A percentile compares a stretch with the other conserved stretches of the same genome.
phyloP scores from a whole-genome alignment of 2,113 vertebrate species.

The Trogon melanurus region DNA sequence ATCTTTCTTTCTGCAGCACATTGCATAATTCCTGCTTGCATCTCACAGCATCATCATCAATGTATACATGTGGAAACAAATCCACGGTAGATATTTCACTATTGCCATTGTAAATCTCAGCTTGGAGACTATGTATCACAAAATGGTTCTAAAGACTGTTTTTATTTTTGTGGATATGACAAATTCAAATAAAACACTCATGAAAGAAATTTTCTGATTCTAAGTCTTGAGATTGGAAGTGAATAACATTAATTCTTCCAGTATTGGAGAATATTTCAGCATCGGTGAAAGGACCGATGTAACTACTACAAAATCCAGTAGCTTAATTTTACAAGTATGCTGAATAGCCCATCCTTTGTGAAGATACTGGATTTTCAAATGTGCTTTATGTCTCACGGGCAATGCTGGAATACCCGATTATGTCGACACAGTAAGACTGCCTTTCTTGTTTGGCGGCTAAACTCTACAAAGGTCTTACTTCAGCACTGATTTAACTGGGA shows the following conservation, averaged over 20 bases:
- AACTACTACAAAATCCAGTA: background rate
- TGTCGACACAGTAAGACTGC: background rate
- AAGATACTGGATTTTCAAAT: background rate
- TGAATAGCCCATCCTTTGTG: background rate
- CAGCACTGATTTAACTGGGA: constrained; percentile 41
- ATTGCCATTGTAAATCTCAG: constrained; percentile 44
- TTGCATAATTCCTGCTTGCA: constrained; percentile 51
- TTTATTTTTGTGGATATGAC: constrained; percentile 61
- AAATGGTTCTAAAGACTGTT: constrained; percentile 61
- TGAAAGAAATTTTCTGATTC: constrained; percentile 1
- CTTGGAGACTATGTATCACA: constrained; percentile 57
- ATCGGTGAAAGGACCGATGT: background rate
- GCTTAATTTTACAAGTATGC: background rate
- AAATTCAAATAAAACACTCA: constrained; percentile 73
- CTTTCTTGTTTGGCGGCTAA: constrained; percentile 16
- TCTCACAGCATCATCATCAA: constrained; percentile 39
- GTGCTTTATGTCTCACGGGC: background rate
- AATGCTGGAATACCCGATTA: background rate
- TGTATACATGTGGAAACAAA: constrained; percentile 21
- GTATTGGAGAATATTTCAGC: background rate
- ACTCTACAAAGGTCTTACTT: constrained; percentile 31
- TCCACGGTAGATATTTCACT: constrained; percentile 44
- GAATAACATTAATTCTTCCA: background rate
- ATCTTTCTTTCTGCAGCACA: constrained; percentile 44
- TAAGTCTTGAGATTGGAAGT: background rate